Evolutionary conservation across 2,113 vertebrate genomes (phyloP), one percentile per base, ranked within the genome.

Genomic region (Herpetotheres cachinnans): DNA sequence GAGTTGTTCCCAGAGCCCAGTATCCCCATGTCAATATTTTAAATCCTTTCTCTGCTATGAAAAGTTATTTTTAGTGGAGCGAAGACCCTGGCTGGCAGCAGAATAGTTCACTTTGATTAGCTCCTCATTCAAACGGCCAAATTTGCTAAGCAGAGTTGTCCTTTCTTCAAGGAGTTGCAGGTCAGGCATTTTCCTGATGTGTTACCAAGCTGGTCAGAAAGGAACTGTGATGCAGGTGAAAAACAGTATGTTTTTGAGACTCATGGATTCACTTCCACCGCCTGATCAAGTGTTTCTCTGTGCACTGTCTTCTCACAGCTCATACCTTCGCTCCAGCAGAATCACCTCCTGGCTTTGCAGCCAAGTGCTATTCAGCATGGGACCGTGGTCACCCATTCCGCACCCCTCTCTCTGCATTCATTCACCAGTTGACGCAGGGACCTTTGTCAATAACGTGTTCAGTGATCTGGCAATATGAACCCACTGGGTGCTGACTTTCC

Each of bases 401-500:
- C 17, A 32, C 9, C 11, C 10, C 29, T 22, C 38, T 11, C 22
- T 42, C 36, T 85, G 32, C 26, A 18, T 26, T 65, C 34, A 18
- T 29, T 34, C 24, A 42, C 6, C 36, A 36, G 4, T 40, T 61
- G 49, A 38, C 32, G 49, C 34, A 16, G 16, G 15, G 26, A 50
- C 29, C 2, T 19, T 84, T 38, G 30, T 12, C 40, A 56, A 6
- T 3, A 27, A 21, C 0, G 0, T 2, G 1, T 7, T 47, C 36
- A 42, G 32, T 42, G 16, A 4, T 52, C 32, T 73, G 55, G 15
- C 4, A 13, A 0, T 4, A 61, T 2, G 26, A 59, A 42, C 32
- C 24, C 56, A 30, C 12, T 3, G 36, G 11, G 29, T 38, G 14
- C 20, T 3, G 26, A 56, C 34, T n/a, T 66, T 42, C 34, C 82